phyloP scores from a whole-genome alignment of 2,113 vertebrate genomes.

The Oncorhynchus masou region DNA sequence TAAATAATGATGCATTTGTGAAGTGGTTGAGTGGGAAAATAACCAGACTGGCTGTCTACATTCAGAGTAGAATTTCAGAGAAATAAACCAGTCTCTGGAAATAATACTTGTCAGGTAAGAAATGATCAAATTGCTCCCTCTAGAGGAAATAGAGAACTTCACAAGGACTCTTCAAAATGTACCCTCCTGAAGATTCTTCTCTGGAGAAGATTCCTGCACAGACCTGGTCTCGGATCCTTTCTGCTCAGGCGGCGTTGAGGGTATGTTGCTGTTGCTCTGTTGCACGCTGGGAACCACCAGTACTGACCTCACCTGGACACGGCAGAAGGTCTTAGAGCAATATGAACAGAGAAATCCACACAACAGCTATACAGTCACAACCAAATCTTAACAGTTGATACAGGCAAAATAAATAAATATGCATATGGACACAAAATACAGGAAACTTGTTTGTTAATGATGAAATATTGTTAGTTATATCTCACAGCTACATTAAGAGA shows the following conservation, averaged over 20 bases:
- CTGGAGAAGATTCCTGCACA: too few relatives aligned
- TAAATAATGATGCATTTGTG: background rate
- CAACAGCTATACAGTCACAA: background rate
- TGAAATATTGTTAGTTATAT: too few relatives aligned
- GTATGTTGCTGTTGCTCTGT: too few relatives aligned
- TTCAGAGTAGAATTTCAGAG: background rate
- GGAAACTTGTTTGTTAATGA: too few relatives aligned
- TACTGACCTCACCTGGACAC: conserved; percentile 3
- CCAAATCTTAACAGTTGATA: background rate
- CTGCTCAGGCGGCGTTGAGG: too few relatives aligned
- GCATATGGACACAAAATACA: background rate
- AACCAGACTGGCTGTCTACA: background rate
- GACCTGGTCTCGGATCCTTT: too few relatives aligned
- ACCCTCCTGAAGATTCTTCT: background rate
- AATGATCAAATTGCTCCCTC: background rate
- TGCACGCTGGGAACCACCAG: background rate
- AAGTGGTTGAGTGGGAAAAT: background rate
- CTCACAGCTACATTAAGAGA: too few relatives aligned
- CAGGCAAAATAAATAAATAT: background rate
- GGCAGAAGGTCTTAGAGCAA: background rate
- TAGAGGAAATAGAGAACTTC: background rate
- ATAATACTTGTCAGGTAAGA: background rate
- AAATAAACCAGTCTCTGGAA: background rate
- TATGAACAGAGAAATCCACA: background rate
- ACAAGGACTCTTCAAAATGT: background rate